A percentile compares a stretch with the other conserved stretches of the same genome.
These are phyloP conservation scores for Pinna nobilis DNA, from an alignment of 1,140 invertebrate genomes.

Conservation along the genomic window DNA sequence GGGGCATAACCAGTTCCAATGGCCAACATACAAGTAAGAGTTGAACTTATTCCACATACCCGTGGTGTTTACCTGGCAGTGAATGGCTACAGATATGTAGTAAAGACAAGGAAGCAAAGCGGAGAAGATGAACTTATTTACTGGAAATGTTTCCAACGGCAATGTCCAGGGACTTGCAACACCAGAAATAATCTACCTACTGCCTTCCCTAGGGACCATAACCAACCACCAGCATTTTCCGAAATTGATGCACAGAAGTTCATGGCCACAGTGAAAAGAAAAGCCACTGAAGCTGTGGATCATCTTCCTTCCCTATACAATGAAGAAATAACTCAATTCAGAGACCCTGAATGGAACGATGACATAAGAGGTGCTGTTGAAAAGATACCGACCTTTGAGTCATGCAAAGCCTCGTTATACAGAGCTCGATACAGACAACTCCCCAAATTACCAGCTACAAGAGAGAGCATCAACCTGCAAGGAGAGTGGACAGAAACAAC, in stretches of 20 bases:
- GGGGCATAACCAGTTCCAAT: no score
- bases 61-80: conserved; percentile 1
- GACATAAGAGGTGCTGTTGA: not conserved
- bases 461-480: not conserved
- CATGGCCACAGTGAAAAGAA: not conserved
- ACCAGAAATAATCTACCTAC: conserved; percentile 7
- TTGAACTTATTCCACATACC: not conserved
- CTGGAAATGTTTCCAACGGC: no score
- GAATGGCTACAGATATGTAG: not conserved
- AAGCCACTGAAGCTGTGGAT: not conserved
- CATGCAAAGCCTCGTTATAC: conserved; percentile 17
- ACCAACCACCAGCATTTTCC: conserved; percentile 13
- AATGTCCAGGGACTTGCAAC: conserved; percentile 4
- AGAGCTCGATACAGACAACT: conserved; percentile 1
- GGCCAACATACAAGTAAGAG: no score
- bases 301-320: conserved; percentile 10
- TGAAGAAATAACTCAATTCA: conserved; percentile 1
- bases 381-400: conserved; percentile 20
- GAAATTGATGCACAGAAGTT: no score
- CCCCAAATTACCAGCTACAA: not conserved
- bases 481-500: conserved; percentile 21
- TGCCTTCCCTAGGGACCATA: conserved; percentile 1
- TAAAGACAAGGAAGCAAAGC: not conserved
- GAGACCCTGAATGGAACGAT: conserved; percentile 19
- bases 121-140: conserved; percentile 16